Evolutionary conservation across 2,113 vertebrate species (phyloP).

Genomic region (Pseudopodoces humilis): DNA sequence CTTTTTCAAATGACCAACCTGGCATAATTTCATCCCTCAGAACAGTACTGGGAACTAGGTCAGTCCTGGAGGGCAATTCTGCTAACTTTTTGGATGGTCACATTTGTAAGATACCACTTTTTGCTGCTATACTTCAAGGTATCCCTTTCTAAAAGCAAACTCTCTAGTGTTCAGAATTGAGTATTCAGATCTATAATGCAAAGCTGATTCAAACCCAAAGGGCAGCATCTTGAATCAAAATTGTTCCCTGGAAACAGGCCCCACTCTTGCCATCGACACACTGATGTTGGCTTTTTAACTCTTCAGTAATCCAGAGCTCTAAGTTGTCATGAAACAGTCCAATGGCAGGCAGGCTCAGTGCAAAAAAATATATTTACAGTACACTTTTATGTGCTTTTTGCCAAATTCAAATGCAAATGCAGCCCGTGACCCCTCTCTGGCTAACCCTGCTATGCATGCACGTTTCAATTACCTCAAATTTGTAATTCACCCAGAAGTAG

Average conservation of each 20-base stretch:
- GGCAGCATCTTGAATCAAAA: conserved; percentile 19
- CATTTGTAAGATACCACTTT: conserved; percentile 42
- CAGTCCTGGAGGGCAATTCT: conserved; percentile 61
- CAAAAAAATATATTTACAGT: background rate
- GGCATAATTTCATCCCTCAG: conserved; percentile 63
- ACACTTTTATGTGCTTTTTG: conserved; percentile 1
- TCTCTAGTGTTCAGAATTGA: conserved; percentile 40
- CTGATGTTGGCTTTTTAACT: background rate
- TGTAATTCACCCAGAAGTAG: background rate
- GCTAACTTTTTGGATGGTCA: conserved; percentile 49
- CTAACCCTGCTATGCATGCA: background rate
- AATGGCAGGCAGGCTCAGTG: background rate
- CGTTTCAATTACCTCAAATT: background rate
- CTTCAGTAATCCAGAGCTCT: background rate
- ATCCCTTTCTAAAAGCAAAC: background rate
- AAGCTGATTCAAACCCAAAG: conserved; percentile 39
- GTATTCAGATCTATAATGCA: conserved; percentile 48
- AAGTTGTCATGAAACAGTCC: background rate
- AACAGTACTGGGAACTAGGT: conserved; percentile 44
- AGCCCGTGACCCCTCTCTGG: background rate
- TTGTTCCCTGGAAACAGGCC: conserved; percentile 20
- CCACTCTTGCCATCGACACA: background rate
- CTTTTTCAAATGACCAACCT: conserved; percentile 65
- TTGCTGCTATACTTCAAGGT: background rate
- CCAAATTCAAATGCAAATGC: conserved; percentile 46